phyloP scores from a whole-genome alignment of 2,888 invertebrate species.

The Azorinus chamasolen region DNA sequence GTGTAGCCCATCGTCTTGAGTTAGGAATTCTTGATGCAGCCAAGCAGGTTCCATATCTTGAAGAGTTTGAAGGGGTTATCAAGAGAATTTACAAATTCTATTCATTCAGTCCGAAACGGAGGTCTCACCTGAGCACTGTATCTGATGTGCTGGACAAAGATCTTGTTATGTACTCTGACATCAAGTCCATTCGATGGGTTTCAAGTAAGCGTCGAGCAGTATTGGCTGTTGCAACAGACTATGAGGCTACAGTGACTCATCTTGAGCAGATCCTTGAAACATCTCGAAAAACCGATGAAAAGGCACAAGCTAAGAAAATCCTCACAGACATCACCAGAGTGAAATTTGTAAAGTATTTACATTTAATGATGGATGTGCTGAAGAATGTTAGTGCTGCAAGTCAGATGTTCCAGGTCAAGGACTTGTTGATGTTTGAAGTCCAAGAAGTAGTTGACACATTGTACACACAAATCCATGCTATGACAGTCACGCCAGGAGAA shows the following conservation, averaged over 20 bases:
- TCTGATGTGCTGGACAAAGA: constrained; percentile 16
- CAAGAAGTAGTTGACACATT: constrained; percentile 36
- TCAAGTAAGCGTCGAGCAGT: constrained; percentile 28
- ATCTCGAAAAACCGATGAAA: constrained; percentile 32
- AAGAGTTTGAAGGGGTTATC: constrained; percentile 34
- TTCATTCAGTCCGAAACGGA: constrained; percentile 42
- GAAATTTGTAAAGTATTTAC: constrained; percentile 46
- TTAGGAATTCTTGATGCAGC: constrained; percentile 41
- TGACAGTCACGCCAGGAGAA: constrained; percentile 33
- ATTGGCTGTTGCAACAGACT: constrained; percentile 23
- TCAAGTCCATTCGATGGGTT: constrained; percentile 41
- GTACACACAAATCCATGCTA: constrained; percentile 31
- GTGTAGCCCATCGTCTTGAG: constrained; percentile 45
- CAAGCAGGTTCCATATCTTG: constrained; percentile 24
- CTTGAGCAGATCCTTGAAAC: constrained; percentile 27
- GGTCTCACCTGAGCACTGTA: constrained; percentile 5
- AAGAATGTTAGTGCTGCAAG: constrained; percentile 17
- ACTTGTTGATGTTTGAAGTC: constrained; percentile 25
- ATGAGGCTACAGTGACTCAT: constrained; percentile 34
- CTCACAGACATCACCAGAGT: constrained; percentile 18
- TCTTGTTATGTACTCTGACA: constrained; percentile 32
- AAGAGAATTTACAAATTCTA: constrained; percentile 38
- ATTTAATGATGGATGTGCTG: constrained; percentile 39
- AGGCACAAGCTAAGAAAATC: constrained; percentile 31
- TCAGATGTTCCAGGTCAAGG: constrained; percentile 28